Evolutionary conservation across 2,888 invertebrate species (phyloP), one percentile per base, ranked within the genome.

Genomic region (Callosobruchus maculatus): DNA sequence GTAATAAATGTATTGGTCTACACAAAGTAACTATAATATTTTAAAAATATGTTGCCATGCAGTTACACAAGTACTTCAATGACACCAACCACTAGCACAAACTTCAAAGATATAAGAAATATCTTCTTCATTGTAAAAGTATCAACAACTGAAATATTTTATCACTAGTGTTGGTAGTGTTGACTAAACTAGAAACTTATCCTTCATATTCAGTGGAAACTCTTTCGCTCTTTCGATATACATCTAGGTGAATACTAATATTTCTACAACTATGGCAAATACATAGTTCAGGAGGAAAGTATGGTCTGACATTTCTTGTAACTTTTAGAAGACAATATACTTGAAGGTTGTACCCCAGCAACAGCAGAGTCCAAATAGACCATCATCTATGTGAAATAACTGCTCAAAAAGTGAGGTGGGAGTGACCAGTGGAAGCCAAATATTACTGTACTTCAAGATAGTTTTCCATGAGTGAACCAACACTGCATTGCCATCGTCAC

Each of bases 281-380:
- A 89, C 78, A 79, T 90, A 90, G 31, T 88, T 88, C 71, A 90
- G 80, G 78, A 89, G 88, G 76, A 89, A 85, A 71, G 81, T 82
- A 71, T 85, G 86, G 30, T 86, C 86, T 20, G 86, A 80, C 76
- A 82, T 82, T 84, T 89, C 89, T 87, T 87, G 81, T 88, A 88
- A 78, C 88, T 89, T 22, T 85, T 85, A 20, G 89, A 88, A 72
- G 90, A 89, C 77, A 92, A 88, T 21, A 91, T 91, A 70, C 89
- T 88, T 2, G 91, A 91, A 22, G 92, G 91, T 82, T 88, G 87
- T 2, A 90, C 83, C 20, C 92, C 92, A 0, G 92, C 91, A 70
- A 89, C 86, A 79, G 87, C 87, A 75, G 91, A 92, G 83, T 92
- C 92, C 79, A 91, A 86, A 84, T 91, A 92, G 22, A 91, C 89